These are phyloP conservation scores for Nasua narica DNA, from an alignment of 2,797 vertebrate genomes.

Conservation along the genomic window DNA sequence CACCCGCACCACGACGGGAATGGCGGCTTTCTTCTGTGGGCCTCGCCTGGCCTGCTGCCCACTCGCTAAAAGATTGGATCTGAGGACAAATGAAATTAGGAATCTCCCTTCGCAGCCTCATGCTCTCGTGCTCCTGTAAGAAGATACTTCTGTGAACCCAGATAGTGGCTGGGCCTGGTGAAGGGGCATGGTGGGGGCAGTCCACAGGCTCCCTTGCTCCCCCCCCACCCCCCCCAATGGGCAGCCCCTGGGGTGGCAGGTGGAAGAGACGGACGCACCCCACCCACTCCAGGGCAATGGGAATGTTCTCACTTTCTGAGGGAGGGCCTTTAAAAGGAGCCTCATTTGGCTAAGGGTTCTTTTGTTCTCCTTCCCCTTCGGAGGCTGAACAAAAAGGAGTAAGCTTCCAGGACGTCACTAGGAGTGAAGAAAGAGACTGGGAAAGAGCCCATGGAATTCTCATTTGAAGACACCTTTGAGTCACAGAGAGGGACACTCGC, in stretches of 20 bases:
- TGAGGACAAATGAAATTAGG: neutral
- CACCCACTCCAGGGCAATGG: neutral
- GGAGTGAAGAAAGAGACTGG: neutral
- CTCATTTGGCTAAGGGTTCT: neutral
- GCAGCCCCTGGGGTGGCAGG: neutral
- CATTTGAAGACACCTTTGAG: neutral
- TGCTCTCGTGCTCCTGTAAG: neutral
- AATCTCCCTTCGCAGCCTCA: neutral
- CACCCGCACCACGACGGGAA: neutral
- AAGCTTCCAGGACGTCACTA: neutral
- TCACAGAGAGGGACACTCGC: neutral
- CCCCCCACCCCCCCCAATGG: rapidly evolving
- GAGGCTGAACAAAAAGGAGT: neutral
- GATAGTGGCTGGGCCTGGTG: neutral
- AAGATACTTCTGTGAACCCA: neutral
- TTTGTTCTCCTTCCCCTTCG: neutral
- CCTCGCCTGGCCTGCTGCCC: constrained; percentile 34
- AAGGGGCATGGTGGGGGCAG: rapidly evolving
- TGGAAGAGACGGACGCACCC: neutral
- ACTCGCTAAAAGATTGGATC: constrained; percentile 5
- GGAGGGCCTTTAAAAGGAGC: neutral
- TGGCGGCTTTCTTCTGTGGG: neutral
- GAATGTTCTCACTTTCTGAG: neutral
- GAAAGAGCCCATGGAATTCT: neutral
- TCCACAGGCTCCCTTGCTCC: neutral